Conservation (phyloP, 2,888 invertebrate species). For the Encarsia formosa region DNA sequence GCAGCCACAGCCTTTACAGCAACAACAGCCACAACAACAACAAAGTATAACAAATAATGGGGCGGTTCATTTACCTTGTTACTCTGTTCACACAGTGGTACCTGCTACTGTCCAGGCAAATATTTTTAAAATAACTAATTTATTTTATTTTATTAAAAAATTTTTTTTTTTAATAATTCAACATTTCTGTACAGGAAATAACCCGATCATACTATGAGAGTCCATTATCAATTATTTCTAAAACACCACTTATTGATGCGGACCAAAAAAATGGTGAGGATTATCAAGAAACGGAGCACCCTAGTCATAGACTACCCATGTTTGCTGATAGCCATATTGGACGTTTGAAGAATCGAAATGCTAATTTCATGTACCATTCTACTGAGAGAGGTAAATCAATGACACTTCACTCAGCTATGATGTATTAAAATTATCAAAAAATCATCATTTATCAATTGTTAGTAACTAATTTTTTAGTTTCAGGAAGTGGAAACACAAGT, state of each 20-base stretch:
- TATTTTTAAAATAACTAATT: not conserved
- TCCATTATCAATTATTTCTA: slow-evolving; percentile 37
- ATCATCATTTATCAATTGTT: not conserved
- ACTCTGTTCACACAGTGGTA: slow-evolving; percentile 30
- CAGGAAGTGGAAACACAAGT: slow-evolving; percentile 57
- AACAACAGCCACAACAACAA: slow-evolving; percentile 23
- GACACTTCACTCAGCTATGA: not conserved
- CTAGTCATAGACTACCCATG: slow-evolving; percentile 39
- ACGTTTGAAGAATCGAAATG: slow-evolving; percentile 41
- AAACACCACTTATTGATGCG: slow-evolving; percentile 35
- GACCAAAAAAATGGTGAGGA: slow-evolving; percentile 43
- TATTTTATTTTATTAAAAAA: not conserved
- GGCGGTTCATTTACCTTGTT: slow-evolving; percentile 33
- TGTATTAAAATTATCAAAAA: no score
- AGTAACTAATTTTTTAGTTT: no score
- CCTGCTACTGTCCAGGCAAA: slow-evolving; percentile 27
- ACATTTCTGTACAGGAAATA: slow-evolving; percentile 32
- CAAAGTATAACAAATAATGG: slow-evolving; percentile 33
- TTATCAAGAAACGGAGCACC: slow-evolving; percentile 41
- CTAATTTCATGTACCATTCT: slow-evolving; percentile 46
- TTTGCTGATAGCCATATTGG: slow-evolving; percentile 39
- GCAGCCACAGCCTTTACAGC: slow-evolving; percentile 8
- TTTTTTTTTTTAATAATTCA: slow-evolving; percentile 5
- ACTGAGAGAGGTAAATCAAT: slow-evolving; percentile 41
- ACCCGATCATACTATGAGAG: slow-evolving; percentile 43